Evolutionary conservation across 2,888 invertebrate genomes (phyloP).

Genomic region (Rhingia campestris): DNA sequence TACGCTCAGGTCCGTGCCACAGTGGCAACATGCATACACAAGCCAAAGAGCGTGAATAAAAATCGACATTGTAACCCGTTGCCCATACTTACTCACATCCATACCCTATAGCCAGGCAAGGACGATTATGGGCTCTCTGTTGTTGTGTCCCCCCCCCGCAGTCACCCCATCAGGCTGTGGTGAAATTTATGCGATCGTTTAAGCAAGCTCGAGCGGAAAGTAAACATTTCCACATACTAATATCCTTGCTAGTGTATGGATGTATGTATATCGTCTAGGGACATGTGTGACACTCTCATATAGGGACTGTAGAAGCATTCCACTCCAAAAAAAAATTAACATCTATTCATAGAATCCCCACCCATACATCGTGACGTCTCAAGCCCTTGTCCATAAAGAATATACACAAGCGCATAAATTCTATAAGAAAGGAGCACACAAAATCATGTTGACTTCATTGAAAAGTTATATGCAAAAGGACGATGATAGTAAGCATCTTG

Average conservation of each 20-base stretch:
- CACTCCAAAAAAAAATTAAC: not conserved
- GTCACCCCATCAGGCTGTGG: constrained; percentile 28
- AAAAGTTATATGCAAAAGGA: constrained; percentile 62
- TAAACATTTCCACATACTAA: constrained; percentile 56
- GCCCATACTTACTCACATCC: too few species aligned
- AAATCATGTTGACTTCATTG: constrained; percentile 60
- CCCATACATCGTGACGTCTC: not conserved
- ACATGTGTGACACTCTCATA: constrained; percentile 3
- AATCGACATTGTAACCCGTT: constrained; percentile 49
- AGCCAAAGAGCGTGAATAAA: constrained; percentile 45
- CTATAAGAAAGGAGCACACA: constrained; percentile 15
- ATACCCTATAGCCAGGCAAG: not conserved
- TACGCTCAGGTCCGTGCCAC: constrained; percentile 16
- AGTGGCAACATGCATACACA: constrained; percentile 38
- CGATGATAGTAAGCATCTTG: constrained; percentile 54
- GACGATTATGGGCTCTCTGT: constrained; percentile 20
- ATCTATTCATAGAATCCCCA: constrained; percentile 14
- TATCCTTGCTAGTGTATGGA: constrained; percentile 9
- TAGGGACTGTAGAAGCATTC: not conserved
- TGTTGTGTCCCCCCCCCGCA: constrained; percentile 13
- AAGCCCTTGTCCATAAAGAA: constrained; percentile 10
- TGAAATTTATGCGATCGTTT: constrained; percentile 58
- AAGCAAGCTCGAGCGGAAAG: constrained; percentile 56
- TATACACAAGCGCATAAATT: not conserved
- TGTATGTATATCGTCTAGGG: not conserved